A percentile compares a stretch with the other conserved stretches of the same genome.
Evolutionary conservation across 2,113 vertebrate species (phyloP).

Genomic region (Murina feae): DNA sequence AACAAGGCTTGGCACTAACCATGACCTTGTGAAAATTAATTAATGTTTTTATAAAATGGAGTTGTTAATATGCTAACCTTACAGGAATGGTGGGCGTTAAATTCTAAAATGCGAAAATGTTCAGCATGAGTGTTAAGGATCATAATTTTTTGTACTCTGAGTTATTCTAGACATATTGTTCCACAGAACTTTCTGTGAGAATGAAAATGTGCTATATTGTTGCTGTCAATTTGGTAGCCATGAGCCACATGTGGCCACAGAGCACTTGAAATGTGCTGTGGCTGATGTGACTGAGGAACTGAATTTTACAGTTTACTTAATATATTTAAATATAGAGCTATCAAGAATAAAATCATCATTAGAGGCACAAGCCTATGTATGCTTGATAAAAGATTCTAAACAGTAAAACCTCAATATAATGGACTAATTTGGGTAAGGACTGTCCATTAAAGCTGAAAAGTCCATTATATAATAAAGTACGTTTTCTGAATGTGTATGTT

Average conservation of each 20-base stretch:
- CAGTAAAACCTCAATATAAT: neutral
- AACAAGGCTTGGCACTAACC: neutral
- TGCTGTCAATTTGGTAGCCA: neutral
- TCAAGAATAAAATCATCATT: constrained; percentile 15
- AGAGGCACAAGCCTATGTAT: constrained; percentile 36
- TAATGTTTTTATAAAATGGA: neutral
- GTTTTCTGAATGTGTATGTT: neutral
- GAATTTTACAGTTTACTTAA: neutral
- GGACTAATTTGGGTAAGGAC: neutral
- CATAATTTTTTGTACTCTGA: neutral
- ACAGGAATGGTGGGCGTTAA: neutral
- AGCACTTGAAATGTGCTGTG: neutral
- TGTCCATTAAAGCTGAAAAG: neutral
- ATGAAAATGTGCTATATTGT: neutral
- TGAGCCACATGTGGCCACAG: neutral
- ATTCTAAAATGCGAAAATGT: neutral
- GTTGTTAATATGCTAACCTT: neutral
- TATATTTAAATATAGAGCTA: neutral
- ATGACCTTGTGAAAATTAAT: neutral
- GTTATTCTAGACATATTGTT: neutral
- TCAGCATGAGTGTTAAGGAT: neutral
- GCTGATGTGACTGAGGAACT: neutral
- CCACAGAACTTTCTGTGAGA: neutral
- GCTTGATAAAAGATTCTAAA: neutral
- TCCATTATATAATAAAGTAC: neutral